Conservation (phyloP, 2,797 vertebrate species). For the Morelia viridis region DNA sequence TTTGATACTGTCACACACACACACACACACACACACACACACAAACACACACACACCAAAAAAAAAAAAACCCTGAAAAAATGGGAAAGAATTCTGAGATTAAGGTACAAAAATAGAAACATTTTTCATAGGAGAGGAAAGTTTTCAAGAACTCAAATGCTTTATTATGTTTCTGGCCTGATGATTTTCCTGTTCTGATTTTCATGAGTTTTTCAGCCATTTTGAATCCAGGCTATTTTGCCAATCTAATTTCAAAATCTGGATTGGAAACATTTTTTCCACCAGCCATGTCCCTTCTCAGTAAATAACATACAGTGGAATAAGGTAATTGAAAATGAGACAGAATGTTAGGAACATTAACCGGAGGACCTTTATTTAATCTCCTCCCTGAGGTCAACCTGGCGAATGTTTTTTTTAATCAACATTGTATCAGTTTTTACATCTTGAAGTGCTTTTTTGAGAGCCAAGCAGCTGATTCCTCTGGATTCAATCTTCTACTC, state of each 20-base stretch:
- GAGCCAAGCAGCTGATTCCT: slow-evolving; percentile 29
- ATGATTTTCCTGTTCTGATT: slow-evolving; percentile 50
- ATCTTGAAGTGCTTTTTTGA: slow-evolving; percentile 36
- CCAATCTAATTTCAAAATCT: slow-evolving; percentile 47
- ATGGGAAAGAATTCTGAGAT: not conserved
- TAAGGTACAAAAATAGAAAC: not conserved
- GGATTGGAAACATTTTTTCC: slow-evolving; percentile 53
- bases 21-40: not conserved
- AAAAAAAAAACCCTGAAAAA: not conserved
- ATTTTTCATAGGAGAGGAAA: not conserved
- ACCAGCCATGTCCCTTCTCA: slow-evolving; percentile 21
- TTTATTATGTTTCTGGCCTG: slow-evolving; percentile 38
- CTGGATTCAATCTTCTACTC: not conserved
- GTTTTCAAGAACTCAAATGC: slow-evolving; percentile 26
- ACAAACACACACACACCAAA: not conserved
- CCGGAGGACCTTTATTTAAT: not conserved
- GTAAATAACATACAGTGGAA: slow-evolving; percentile 43
- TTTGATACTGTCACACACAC: not conserved
- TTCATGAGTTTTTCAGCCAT: slow-evolving; percentile 58
- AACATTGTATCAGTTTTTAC: slow-evolving; percentile 36
- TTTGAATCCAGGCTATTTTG: slow-evolving; percentile 56
- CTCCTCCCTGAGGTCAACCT: slow-evolving; percentile 10
- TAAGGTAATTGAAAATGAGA: slow-evolving; percentile 36
- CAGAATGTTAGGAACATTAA: slow-evolving; percentile 23
- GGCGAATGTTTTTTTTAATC: slow-evolving; percentile 46